Evolutionary conservation across 92 coral and sea anemone species (phyloP), one percentile per base, ranked within the genome.

Genomic region (Zoanthus sansibaricus): DNA sequence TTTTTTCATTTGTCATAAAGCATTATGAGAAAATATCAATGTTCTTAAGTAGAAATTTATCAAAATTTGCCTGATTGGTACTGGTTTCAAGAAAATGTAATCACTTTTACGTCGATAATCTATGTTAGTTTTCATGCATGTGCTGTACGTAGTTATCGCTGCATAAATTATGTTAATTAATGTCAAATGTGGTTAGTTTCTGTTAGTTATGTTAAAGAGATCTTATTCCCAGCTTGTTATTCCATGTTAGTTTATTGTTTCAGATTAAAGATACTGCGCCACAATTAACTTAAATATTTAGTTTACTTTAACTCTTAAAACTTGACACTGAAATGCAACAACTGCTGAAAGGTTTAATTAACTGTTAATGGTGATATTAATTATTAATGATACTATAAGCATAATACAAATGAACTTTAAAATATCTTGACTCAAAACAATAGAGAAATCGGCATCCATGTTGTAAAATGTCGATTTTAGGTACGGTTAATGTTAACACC

Each of bases 141-240:
- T 10, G 47, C 42, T 37, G 42, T 37, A 37, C 42, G 78, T 46
- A 74, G 1, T 15, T 16, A 5, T 3, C 14, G 7, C 20, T 52
- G 42, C 37, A 46, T 45, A 8, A 5, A 52, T 20, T 49, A 52
- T 21, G 37, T 3, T 20, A 21, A 10, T 47, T 51, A 48, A 5
- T 25, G 61, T 51, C 51, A 75, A 49, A 48, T 55, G 0, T 17
- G 52, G 64, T 14, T 75, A 21, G 2, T 49, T 52, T 1, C 18
- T 5, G 9, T 20, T 45, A 47, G 18, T 42, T 46, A 46, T 64
- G 75, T 80, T 80, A 66, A 20, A 0, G 11, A n/a, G 2, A 18
- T 44, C 47, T 3, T 62, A 9, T 37, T 80, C 83, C 71, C 72
- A 78, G 71, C 83, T 61, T 64, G 83, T 78, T 79, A 62, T 15